These are phyloP conservation scores for Puntigrus tetrazona DNA, from an alignment of 2,113 vertebrate genomes.

Conservation along the genomic window DNA sequence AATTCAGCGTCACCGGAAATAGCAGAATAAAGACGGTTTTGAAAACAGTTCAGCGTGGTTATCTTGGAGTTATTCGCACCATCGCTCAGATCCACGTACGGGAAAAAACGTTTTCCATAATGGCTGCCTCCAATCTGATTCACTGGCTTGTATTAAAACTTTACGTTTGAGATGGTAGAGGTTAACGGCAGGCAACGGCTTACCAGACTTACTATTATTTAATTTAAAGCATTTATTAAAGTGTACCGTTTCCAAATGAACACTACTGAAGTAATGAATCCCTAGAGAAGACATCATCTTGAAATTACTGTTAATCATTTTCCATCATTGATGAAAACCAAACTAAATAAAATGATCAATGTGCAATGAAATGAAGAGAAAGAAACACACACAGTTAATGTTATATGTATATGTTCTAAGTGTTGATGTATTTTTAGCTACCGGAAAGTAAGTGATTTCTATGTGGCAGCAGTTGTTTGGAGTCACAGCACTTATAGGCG, in stretches of 20 bases:
- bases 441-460: not conserved
- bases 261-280: no score
- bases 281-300: no score
- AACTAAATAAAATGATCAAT: no score
- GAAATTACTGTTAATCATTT: no score
- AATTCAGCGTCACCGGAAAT: not conserved
- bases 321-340: no score
- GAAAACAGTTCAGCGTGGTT: not conserved
- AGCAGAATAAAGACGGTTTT: not conserved
- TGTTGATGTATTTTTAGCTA: no score
- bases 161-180: not conserved
- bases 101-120: not conserved
- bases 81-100: not conserved
- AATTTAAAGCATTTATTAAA: no score
- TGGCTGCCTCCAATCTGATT: not conserved
- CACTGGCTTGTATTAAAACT: not conserved
- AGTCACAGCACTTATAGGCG: not conserved
- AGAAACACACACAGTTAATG: no score
- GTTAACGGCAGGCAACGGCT: not conserved
- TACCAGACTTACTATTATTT: not conserved
- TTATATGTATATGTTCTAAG: no score
- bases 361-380: no score
- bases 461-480: not conserved
- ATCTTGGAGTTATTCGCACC: not conserved
- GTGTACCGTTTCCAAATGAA: no score